Conservation (phyloP, 1,140 invertebrate species). For the Drosophila orosa region DNA sequence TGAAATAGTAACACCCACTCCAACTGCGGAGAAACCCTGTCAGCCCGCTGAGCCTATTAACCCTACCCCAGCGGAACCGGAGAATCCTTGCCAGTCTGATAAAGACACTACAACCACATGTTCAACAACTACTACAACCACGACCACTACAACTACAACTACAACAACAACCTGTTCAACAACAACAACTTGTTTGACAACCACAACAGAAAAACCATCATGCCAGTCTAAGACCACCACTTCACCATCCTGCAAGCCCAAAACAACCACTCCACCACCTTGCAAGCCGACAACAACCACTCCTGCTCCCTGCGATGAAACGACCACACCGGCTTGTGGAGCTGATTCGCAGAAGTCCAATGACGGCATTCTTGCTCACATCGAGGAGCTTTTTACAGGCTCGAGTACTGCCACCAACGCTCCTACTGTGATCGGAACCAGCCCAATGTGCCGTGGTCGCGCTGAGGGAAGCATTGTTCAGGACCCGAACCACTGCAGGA, state of each 20-base stretch:
- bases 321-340: constrained; percentile 21
- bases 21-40: not conserved
- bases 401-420: not conserved
- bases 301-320: not conserved
- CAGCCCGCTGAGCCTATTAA: not conserved
- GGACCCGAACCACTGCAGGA: constrained; percentile 52
- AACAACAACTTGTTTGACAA: not conserved
- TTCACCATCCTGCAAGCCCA: not conserved
- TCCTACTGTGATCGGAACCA: not conserved
- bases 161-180: constrained; percentile 6
- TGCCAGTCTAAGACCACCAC: constrained; percentile 1
- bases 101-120: not conserved
- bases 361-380: not conserved
- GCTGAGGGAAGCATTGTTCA: constrained; percentile 45
- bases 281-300: constrained; percentile 13
- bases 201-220: not conserved
- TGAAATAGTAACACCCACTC: not conserved
- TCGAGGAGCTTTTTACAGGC: constrained; percentile 10
- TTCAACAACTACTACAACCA: not conserved
- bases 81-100: not conserved
- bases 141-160: not conserved
- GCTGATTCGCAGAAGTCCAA: not conserved
- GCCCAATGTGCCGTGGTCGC: constrained; percentile 21
- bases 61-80: not conserved
- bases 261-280: constrained; percentile 6